Conservation (phyloP, 2,888 invertebrate species). For the Trilocha varians region DNA sequence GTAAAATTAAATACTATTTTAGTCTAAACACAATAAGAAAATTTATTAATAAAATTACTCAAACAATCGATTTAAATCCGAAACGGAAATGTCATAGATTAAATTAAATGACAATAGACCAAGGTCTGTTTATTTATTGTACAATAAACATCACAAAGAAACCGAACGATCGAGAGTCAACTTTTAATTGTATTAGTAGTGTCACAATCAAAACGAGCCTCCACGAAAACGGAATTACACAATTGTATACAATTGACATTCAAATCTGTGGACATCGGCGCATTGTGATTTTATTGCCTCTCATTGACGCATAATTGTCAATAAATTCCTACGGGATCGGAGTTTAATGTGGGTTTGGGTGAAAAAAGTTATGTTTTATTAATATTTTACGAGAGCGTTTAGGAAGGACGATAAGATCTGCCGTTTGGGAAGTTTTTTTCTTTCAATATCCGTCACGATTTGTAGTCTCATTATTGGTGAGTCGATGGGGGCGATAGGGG, state of each 20-base stretch:
- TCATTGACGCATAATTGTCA: slow-evolving; percentile 73
- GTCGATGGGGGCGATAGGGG: slow-evolving; percentile 70
- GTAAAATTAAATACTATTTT: no score
- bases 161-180: slow-evolving; percentile 54
- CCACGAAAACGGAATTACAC: slow-evolving; percentile 68
- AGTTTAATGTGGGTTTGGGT: slow-evolving; percentile 73
- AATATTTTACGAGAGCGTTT: slow-evolving; percentile 74
- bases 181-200: slow-evolving; percentile 63
- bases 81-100: slow-evolving; percentile 46
- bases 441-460: slow-evolving; percentile 73
- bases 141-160: slow-evolving; percentile 54
- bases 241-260: slow-evolving; percentile 72
- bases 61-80: slow-evolving; percentile 27
- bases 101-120: slow-evolving; percentile 54
- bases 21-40: background rate
- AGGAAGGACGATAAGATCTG: slow-evolving; percentile 66
- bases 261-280: slow-evolving; percentile 69
- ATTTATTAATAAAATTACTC: slow-evolving; percentile 8
- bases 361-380: slow-evolving; percentile 73
- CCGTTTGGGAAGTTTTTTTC: slow-evolving; percentile 69
- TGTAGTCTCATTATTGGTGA: slow-evolving; percentile 68
- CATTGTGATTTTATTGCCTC: slow-evolving; percentile 71
- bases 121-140: slow-evolving; percentile 59
- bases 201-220: slow-evolving; percentile 66
- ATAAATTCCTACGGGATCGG: slow-evolving; percentile 71